Evolutionary conservation across 2,888 invertebrate species (phyloP), one percentile per base, ranked within the genome.

Genomic region (Sarcophaga rosellei): DNA sequence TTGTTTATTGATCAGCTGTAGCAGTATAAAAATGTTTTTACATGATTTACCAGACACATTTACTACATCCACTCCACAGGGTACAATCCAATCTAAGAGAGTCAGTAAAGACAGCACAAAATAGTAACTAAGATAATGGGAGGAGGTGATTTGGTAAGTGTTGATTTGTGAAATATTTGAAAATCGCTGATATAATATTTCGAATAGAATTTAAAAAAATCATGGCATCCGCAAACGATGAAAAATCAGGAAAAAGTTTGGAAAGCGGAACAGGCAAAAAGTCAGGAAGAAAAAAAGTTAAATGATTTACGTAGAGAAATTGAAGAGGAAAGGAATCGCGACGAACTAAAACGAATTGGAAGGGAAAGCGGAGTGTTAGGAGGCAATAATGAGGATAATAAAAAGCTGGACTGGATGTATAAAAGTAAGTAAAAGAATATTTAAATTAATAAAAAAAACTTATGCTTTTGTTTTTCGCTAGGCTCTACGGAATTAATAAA

Each of bases 391-490:
- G 94, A 93, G 77, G 90, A 94, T 68, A 91, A 94, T 66, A 93
- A 95, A 81, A 96, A 97, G 88, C 93, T 98, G 75, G 96, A 97
- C 91, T 98, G 97, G 97, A 97, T 97, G 97, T 97, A 98, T 91
- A 96, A 97, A 94, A 95, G 93, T 93, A 88, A 88, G 88, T 88
- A 6, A 44, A 1, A 15, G 11, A 45, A 17, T 10, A 21, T 12
- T 53, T 62, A 21, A 4, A 35, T 53, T 12, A 65, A 8, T 15
- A 5, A 35, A 17, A n/a, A 25, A 53, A 57, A 44, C 1, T 66
- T 25, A 6, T 75, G n/a, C 1, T 44, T 12, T 20, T 47, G 23
- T 6, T 47, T 4, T 63, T 17, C 35, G 45, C 5, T 15, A 87
- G 85, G 61, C 20, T 77, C 77, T n/a, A 80, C 81, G 11, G 93